phyloP scores from a whole-genome alignment of 2,113 vertebrate species.

The Sarotherodon lohbergeri region DNA sequence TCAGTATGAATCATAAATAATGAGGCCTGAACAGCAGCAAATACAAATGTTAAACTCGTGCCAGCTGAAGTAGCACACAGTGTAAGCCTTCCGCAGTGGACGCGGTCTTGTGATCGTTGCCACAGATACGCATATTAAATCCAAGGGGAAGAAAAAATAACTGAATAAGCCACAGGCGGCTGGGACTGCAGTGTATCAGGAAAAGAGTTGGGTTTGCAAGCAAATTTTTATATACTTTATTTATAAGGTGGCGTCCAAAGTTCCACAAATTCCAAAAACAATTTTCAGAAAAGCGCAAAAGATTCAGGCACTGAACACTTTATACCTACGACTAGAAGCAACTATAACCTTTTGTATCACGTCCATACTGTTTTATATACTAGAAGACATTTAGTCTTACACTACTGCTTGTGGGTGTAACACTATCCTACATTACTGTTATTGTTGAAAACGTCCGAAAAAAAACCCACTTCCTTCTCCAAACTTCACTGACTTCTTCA shows the following conservation, averaged over 20 bases:
- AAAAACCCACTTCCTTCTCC: neutral
- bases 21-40: neutral
- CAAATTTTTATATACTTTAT: neutral
- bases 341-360: neutral
- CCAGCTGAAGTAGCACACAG: neutral
- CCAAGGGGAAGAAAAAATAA: neutral
- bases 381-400: neutral
- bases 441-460: neutral
- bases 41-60: neutral
- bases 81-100: neutral
- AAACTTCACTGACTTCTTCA: neutral
- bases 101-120: neutral
- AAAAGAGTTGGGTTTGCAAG: neutral
- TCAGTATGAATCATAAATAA: constrained; percentile 10
- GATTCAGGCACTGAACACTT: neutral
- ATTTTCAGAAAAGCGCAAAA: neutral
- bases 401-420: neutral
- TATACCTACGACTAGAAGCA: neutral
- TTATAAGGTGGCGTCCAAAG: neutral
- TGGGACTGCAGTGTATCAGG: neutral
- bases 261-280: neutral
- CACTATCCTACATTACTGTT: neutral
- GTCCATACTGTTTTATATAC: neutral
- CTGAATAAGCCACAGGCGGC: neutral
- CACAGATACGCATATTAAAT: neutral